phyloP scores from a whole-genome alignment of 53 echinoderm and acorn worm genomes.

The Crossaster papposus region DNA sequence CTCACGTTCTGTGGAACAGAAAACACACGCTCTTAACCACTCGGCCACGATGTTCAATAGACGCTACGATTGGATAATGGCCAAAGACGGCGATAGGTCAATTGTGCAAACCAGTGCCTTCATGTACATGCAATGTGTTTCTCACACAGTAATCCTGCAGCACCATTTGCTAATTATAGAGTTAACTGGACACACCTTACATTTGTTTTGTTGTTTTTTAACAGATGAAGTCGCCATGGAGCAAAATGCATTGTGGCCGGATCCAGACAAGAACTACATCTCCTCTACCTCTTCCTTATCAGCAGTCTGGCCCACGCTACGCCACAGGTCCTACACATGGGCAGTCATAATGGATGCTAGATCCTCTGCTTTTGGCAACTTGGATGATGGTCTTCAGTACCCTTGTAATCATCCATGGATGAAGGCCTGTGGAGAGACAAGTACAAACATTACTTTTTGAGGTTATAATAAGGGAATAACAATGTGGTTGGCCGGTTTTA shows the following conservation, averaged over 20 bases:
- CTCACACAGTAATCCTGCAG: not conserved
- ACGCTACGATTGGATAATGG: too few relatives aligned
- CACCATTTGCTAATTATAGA: not conserved
- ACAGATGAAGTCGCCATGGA: slow-evolving; percentile 41
- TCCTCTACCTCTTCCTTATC: slow-evolving; percentile 21
- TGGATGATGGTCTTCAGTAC: slow-evolving; percentile 26
- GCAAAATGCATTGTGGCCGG: slow-evolving; percentile 32
- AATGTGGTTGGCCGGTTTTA: too few relatives aligned
- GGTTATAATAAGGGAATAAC: too few relatives aligned
- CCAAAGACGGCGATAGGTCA: too few relatives aligned
- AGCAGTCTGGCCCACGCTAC: slow-evolving; percentile 65
- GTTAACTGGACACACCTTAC: not conserved
- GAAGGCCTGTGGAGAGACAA: slow-evolving; percentile 40
- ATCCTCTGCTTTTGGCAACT: not conserved
- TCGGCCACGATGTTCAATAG: too few relatives aligned
- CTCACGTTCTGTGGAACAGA: too few relatives aligned
- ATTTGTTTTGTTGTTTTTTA: not conserved
- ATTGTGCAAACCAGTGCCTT: too few relatives aligned
- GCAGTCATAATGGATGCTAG: slow-evolving; percentile 34
- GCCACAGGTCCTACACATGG: slow-evolving; percentile 55
- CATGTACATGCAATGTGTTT: too few relatives aligned
- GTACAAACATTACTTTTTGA: not conserved
- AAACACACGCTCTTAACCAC: too few relatives aligned
- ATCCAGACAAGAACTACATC: slow-evolving; percentile 54
- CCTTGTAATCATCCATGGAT: slow-evolving; percentile 46